Base-by-base conservation (phyloP, 2,888 invertebrate genomes). In the Dromius quadrimaculatus region DNA sequence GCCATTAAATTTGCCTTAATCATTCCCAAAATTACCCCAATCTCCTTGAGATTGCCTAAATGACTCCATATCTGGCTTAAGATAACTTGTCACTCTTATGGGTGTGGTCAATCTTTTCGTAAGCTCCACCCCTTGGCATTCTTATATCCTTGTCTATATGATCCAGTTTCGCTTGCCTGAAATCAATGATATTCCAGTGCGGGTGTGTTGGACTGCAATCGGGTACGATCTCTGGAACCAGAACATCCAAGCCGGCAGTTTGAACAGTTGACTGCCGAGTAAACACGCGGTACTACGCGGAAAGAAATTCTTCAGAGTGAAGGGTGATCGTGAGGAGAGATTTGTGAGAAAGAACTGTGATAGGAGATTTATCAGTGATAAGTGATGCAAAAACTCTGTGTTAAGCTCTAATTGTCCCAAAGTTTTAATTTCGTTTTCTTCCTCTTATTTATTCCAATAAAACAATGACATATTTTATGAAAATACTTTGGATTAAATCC, bases 81-180 rank as follows among this genome's bases (percentile, higher is more conserved):
- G 50, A 65, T 23, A 17, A 34, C 20, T 38, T 50, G 50, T 50
- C 34, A 38, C 32, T 17, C 23, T 57, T 13, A 38, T 8, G 62
- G 70, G 70, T 70, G 72, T 63, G 64, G 36, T 41, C 41, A 66
- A 66, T 59, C 72, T 65, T 9, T 32, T 28, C 28, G 3, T 5
- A 20, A 38, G 47, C 65, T 15, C 23, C 59, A 34, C 66, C 65
- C 71, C 65, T 61, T n/a, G 0, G 3, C 1, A 28, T 23, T 22
- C 41, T 50, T 57, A 54, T 28, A 41, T 69, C 50, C 62, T 57
- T 5, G 5, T 28, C 2, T 68, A 71, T 70, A 75, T 22, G 62
- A 74, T 3, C 72, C 23, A 74, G 65, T 74, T 72, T 76, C 73
- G 72, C 38, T 9, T 65, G 71, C 61, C 68, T 23, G 41, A 71